phyloP scores from a whole-genome alignment of 2,797 vertebrate species.

The Amazonetta brasiliensis region DNA sequence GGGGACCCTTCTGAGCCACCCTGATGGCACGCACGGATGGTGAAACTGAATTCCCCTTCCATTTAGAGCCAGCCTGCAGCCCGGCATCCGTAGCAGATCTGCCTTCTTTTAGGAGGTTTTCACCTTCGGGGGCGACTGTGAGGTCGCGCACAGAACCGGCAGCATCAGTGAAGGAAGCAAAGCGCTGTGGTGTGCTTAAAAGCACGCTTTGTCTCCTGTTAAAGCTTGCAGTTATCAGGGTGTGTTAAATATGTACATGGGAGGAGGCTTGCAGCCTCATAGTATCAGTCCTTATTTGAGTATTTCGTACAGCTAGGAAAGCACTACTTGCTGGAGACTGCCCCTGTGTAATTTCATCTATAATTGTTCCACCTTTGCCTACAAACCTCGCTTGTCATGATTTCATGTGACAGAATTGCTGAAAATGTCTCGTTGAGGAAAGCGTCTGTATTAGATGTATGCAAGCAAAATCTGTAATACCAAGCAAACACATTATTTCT shows the following conservation, averaged over 20 bases:
- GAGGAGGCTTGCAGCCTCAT: background rate
- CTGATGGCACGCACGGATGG: background rate
- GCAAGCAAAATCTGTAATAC: background rate
- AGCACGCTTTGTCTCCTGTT: background rate
- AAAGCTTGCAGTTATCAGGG: background rate
- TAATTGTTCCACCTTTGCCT: background rate
- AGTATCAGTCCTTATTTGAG: accelerated
- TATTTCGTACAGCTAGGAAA: background rate
- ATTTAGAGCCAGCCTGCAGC: background rate
- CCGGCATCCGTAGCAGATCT: accelerated
- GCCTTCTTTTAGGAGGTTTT: accelerated
- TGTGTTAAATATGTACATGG: background rate
- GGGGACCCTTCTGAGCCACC: background rate
- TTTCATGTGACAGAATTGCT: background rate
- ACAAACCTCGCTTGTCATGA: background rate
- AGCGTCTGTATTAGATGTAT: background rate
- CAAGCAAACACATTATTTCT: accelerated
- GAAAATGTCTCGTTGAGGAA: background rate
- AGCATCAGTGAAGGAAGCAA: background rate
- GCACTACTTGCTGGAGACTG: background rate
- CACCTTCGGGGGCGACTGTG: accelerated
- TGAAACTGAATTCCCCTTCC: background rate
- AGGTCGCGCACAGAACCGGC: background rate
- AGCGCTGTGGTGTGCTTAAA: background rate
- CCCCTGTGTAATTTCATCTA: background rate